A percentile compares a stretch with the other conserved stretches of the same genome.
phyloP scores from a whole-genome alignment of 2,888 invertebrate species.

The Sceliomorpha sp. region DNA sequence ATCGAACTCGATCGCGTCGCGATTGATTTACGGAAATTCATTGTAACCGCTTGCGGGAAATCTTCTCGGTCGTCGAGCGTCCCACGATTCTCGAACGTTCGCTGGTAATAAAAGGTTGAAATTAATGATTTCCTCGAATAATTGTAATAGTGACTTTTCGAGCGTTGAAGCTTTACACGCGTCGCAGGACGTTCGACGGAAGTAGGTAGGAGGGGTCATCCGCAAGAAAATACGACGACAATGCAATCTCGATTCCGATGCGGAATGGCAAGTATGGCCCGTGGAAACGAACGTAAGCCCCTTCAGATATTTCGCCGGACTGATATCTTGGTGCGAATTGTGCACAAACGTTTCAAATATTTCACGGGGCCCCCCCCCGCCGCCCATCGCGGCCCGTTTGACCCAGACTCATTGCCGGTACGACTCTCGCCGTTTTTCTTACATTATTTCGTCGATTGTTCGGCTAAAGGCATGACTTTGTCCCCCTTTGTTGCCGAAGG shows the following conservation, averaged over 20 bases:
- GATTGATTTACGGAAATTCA: no score
- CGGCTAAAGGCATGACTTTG: no score
- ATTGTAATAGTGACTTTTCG: no score
- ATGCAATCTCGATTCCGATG: conserved; percentile 64
- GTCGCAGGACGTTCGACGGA: conserved; percentile 30
- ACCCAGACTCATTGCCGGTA: conserved; percentile 59
- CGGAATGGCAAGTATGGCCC: conserved; percentile 63
- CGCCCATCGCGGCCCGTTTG: conserved; percentile 53
- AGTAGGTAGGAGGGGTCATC: conserved; percentile 15
- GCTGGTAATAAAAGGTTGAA: no score
- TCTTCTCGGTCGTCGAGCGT: no score
- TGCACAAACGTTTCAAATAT: conserved; percentile 70
- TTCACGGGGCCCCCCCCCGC: conserved; percentile 39
- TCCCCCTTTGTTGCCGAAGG: conserved; percentile 20
- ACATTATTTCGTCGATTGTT: conserved; percentile 66
- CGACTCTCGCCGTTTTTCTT: conserved; percentile 65
- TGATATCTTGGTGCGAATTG: conserved; percentile 52
- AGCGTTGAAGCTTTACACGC: no score
- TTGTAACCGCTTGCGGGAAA: no score
- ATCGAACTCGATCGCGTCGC: no score
- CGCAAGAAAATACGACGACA: conserved; percentile 60
- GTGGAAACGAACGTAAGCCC: conserved; percentile 68
- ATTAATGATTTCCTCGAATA: no score
- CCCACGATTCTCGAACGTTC: no score
- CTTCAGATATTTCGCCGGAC: conserved; percentile 65